Evolutionary conservation across 1,140 invertebrate genomes (phyloP).

Genomic region (Drosophila equinoxialis): DNA sequence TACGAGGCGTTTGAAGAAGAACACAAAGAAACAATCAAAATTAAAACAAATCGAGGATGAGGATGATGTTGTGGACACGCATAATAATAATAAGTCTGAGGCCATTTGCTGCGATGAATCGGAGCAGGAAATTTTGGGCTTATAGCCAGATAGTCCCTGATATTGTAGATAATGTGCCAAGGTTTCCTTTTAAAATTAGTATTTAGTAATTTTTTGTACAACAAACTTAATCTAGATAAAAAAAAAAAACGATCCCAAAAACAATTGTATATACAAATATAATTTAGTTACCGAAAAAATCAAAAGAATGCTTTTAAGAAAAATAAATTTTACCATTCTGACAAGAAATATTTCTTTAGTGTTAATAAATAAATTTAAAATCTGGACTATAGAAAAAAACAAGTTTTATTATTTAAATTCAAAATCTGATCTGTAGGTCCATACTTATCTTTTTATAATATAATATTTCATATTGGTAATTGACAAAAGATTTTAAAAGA

Average conservation of each 20-base stretch:
- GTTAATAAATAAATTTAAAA: too few relatives aligned
- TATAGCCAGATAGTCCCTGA: constrained; percentile 42
- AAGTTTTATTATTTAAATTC: too few relatives aligned
- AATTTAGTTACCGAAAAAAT: neutral
- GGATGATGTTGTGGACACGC: constrained; percentile 20
- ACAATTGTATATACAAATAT: neutral
- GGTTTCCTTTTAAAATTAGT: constrained; percentile 50
- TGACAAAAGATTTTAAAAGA: too few relatives aligned
- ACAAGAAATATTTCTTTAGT: too few relatives aligned
- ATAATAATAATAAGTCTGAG: constrained; percentile 60
- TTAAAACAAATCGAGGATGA: constrained; percentile 47
- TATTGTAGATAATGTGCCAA: constrained; percentile 41
- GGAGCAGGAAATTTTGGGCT: constrained; percentile 65
- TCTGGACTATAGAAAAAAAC: too few relatives aligned
- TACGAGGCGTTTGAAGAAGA: constrained; percentile 14
- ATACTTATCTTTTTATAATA: too few relatives aligned
- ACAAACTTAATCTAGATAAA: neutral
- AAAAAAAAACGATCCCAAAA: neutral
- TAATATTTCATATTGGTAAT: too few relatives aligned
- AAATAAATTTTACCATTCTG: constrained; percentile 3
- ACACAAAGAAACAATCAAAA: constrained; percentile 27
- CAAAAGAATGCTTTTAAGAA: neutral
- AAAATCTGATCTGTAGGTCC: too few relatives aligned
- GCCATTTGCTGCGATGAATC: constrained; percentile 48
- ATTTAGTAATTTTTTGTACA: constrained; percentile 34